A percentile compares a stretch with the other conserved stretches of the same genome.
phyloP scores from a whole-genome alignment of 2,888 invertebrate genomes.

The Syrista parreyssii region DNA sequence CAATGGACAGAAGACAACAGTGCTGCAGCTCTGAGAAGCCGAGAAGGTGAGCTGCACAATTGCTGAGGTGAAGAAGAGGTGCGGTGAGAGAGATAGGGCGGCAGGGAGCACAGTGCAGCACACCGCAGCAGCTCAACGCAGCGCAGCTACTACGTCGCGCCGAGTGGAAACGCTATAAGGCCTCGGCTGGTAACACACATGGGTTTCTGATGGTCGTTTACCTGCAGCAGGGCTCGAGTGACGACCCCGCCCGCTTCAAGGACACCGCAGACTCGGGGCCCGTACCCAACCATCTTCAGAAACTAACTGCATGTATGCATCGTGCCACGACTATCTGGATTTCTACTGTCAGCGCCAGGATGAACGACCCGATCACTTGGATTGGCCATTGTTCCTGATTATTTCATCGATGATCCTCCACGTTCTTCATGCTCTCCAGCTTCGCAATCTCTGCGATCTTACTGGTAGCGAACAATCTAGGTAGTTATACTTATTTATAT shows the following conservation, averaged over 20 bases:
- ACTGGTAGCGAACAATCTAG: background rate
- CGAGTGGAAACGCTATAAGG: slow-evolving; percentile 37
- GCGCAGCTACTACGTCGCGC: slow-evolving; percentile 11
- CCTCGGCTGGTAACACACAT: slow-evolving; percentile 50
- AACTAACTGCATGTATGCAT: slow-evolving; percentile 35
- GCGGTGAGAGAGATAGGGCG: slow-evolving; percentile 13
- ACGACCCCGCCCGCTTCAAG: slow-evolving; percentile 66
- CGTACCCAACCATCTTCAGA: slow-evolving; percentile 52
- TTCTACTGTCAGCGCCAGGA: slow-evolving; percentile 32
- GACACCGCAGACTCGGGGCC: slow-evolving; percentile 55
- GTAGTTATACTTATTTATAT: background rate
- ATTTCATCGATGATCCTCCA: slow-evolving; percentile 15
- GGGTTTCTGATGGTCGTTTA: slow-evolving; percentile 63
- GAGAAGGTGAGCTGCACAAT: background rate
- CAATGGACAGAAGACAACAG: slow-evolving; percentile 9
- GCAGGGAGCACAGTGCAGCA: slow-evolving; percentile 11
- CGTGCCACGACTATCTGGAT: slow-evolving; percentile 45
- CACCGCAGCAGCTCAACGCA: slow-evolving; percentile 11
- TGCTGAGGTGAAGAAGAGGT: background rate
- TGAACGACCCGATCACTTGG: slow-evolving; percentile 33
- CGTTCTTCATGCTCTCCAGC: background rate
- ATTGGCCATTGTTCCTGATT: slow-evolving; percentile 31
- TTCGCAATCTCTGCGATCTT: background rate
- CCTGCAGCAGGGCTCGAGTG: slow-evolving; percentile 60
- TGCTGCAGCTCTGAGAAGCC: background rate